A percentile compares a stretch with the other conserved stretches of the same genome.
These are phyloP conservation scores for Cephalopholis sonnerati DNA, from an alignment of 2,113 vertebrate genomes.

Conservation along the genomic window DNA sequence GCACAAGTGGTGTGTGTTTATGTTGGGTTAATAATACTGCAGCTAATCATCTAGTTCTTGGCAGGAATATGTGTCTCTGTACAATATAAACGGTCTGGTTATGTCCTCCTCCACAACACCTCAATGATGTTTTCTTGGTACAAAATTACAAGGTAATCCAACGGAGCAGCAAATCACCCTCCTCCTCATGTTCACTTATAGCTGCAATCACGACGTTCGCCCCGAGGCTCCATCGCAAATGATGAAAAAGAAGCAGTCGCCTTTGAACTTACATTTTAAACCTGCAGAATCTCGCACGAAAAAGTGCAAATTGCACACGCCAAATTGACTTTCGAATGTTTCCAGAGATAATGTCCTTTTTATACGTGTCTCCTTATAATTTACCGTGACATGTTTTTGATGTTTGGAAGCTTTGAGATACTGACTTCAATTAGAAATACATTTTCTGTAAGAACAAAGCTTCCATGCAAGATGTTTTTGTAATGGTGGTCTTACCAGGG, in stretches of 20 bases:
- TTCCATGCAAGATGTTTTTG: neutral
- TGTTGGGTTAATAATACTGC: slow-evolving; percentile 33
- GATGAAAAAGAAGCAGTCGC: slow-evolving; percentile 46
- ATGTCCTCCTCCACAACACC: slow-evolving; percentile 55
- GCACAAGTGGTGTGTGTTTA: neutral
- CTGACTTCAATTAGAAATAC: neutral
- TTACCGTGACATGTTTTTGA: slow-evolving; percentile 17
- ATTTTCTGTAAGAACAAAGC: neutral
- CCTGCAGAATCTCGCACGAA: slow-evolving; percentile 6
- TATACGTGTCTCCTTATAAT: slow-evolving; percentile 3
- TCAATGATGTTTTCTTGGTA: slow-evolving; percentile 43
- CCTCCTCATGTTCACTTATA: slow-evolving; percentile 58
- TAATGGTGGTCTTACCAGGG: neutral
- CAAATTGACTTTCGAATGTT: slow-evolving; percentile 27
- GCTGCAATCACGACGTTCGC: slow-evolving; percentile 50
- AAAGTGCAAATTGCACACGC: slow-evolving; percentile 15
- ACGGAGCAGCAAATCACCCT: slow-evolving; percentile 56
- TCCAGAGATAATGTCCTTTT: slow-evolving; percentile 8
- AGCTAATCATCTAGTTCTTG: slow-evolving; percentile 34
- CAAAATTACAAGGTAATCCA: slow-evolving; percentile 60
- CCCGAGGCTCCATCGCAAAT: slow-evolving; percentile 50
- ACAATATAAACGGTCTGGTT: slow-evolving; percentile 20
- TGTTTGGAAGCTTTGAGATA: slow-evolving; percentile 12
- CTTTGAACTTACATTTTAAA: slow-evolving; percentile 52
- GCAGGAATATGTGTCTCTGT: slow-evolving; percentile 4